Conservation (phyloP, 2,113 vertebrate species). For the Neogobius melanostomus region DNA sequence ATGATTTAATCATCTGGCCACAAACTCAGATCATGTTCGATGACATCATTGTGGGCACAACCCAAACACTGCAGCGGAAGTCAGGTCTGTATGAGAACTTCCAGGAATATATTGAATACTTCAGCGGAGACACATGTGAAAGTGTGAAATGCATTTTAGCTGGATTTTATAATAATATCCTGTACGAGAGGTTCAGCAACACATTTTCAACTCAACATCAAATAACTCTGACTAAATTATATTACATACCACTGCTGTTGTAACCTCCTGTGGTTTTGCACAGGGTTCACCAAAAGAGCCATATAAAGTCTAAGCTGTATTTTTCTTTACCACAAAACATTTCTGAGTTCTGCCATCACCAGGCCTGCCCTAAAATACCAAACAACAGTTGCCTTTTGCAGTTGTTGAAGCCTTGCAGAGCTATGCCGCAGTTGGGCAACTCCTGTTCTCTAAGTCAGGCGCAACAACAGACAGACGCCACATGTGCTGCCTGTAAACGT, state of each 20-base stretch:
- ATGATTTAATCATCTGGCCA: constrained; percentile 78
- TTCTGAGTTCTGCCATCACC: constrained; percentile 65
- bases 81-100: constrained; percentile 57
- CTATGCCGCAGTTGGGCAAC: constrained; percentile 66
- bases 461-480: constrained; percentile 48
- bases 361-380: constrained; percentile 44
- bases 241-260: constrained; percentile 33
- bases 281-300: constrained; percentile 60
- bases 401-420: constrained; percentile 72
- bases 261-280: constrained; percentile 50
- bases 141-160: not conserved
- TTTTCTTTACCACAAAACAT: constrained; percentile 66
- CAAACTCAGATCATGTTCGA: constrained; percentile 77
- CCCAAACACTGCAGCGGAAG: constrained; percentile 62
- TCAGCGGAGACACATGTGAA: not conserved
- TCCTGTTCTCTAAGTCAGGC: constrained; percentile 61
- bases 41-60: constrained; percentile 76
- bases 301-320: constrained; percentile 49
- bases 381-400: constrained; percentile 72
- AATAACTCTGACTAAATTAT: constrained; percentile 3
- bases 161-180: not conserved
- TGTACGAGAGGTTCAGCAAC: not conserved
- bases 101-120: constrained; percentile 8
- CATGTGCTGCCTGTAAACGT: constrained; percentile 66
- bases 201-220: constrained; percentile 29